Evolutionary conservation across 2,888 invertebrate genomes (phyloP).

Genomic region (Ectemnius continuus): DNA sequence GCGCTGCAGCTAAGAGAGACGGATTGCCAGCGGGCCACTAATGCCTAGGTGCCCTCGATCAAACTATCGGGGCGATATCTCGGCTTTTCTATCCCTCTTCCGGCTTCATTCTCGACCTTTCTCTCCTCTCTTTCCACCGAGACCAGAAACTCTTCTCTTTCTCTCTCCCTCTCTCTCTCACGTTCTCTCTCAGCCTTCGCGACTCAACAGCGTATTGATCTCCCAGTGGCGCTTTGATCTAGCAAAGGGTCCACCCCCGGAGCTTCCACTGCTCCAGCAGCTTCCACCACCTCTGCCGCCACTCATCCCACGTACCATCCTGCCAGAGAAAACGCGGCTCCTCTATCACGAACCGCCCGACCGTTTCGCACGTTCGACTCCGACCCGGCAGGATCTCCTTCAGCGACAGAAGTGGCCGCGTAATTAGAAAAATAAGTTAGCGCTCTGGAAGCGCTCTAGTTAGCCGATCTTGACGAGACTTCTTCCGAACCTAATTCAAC

Average conservation of each 20-base stretch:
- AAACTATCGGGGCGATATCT: conserved; percentile 62
- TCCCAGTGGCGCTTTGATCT: conserved; percentile 76
- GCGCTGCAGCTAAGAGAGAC: conserved; percentile 39
- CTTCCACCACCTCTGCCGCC: conserved; percentile 43
- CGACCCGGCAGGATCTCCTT: conserved; percentile 52
- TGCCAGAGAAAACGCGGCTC: conserved; percentile 22
- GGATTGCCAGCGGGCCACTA: conserved; percentile 63
- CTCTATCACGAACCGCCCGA: conserved; percentile 41
- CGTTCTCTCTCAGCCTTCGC: conserved; percentile 50
- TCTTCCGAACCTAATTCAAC: no score
- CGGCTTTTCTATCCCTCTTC: conserved; percentile 43
- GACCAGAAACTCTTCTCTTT: background rate
- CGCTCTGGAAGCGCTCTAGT: conserved; percentile 64
- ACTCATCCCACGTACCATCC: conserved; percentile 21
- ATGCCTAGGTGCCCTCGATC: conserved; percentile 75
- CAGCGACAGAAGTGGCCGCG: conserved; percentile 65
- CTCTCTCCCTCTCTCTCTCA: conserved; percentile 29
- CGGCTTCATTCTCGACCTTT: conserved; percentile 22
- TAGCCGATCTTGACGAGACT: conserved; percentile 41
- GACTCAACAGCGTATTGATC: conserved; percentile 75
- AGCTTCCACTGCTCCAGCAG: conserved; percentile 1
- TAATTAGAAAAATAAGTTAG: conserved; percentile 78
- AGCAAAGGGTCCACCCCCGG: conserved; percentile 67
- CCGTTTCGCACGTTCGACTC: conserved; percentile 64
- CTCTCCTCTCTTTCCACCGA: background rate